A percentile compares a stretch with the other conserved stretches of the same genome.
These are phyloP conservation scores for Drosophila anomelani DNA, from an alignment of 2,888 invertebrate species.

Conservation along the genomic window DNA sequence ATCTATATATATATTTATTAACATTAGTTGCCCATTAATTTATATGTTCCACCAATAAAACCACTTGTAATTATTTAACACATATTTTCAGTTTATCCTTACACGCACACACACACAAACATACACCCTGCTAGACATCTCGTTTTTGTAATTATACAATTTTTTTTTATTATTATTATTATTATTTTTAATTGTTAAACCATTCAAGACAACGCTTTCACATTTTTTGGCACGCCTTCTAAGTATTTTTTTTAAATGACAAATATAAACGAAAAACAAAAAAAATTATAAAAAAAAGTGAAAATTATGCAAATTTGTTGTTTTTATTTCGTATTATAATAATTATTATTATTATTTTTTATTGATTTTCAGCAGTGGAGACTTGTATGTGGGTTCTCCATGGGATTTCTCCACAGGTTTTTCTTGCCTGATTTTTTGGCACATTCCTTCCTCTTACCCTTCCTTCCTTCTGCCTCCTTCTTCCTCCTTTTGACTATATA, in stretches of 20 bases:
- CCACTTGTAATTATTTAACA: slow-evolving; percentile 49
- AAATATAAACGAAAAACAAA: slow-evolving; percentile 39
- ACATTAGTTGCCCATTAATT: slow-evolving; percentile 33
- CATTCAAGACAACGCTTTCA: slow-evolving; percentile 19
- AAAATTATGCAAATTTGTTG: slow-evolving; percentile 26
- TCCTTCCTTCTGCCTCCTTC: background rate
- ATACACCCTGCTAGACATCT: background rate
- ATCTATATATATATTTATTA: slow-evolving; percentile 38
- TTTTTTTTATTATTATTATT: slow-evolving; percentile 22
- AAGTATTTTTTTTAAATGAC: slow-evolving; percentile 49
- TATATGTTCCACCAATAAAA: slow-evolving; percentile 45
- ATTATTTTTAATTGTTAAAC: slow-evolving; percentile 36
- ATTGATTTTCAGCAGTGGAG: slow-evolving; percentile 1
- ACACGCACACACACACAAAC: background rate
- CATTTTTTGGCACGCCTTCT: slow-evolving; percentile 36
- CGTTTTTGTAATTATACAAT: slow-evolving; percentile 33
- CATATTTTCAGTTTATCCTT: slow-evolving; percentile 9
- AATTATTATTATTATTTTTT: background rate
- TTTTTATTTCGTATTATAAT: slow-evolving; percentile 28
- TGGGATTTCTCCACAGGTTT: background rate
- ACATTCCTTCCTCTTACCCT: background rate
- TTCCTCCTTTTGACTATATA: background rate
- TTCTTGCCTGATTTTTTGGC: background rate
- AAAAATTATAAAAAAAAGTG: slow-evolving; percentile 30
- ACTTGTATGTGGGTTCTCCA: background rate